These are phyloP conservation scores for Helicolenus hilgendorfi DNA, from an alignment of 2,797 vertebrate genomes.

Conservation along the genomic window DNA sequence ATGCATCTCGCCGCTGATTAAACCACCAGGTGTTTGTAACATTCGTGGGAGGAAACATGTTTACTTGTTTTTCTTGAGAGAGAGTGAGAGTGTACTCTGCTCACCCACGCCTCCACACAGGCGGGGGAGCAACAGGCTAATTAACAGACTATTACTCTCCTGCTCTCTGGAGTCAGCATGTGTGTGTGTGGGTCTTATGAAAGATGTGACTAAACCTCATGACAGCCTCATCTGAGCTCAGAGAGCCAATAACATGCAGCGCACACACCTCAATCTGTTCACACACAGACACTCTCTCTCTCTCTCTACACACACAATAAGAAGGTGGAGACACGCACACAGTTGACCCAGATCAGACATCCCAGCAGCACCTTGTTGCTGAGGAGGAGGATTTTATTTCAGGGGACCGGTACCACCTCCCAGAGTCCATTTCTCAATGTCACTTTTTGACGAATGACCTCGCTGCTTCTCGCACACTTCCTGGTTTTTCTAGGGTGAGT, in stretches of 20 bases:
- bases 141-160: slow-evolving; percentile 76
- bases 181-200: slow-evolving; percentile 41
- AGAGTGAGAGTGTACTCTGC: slow-evolving; percentile 35
- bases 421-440: slow-evolving; percentile 57
- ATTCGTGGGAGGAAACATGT: slow-evolving; percentile 63
- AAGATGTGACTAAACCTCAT: slow-evolving; percentile 72
- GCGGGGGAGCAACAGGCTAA: slow-evolving; percentile 76
- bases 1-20: slow-evolving; percentile 25
- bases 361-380: slow-evolving; percentile 24
- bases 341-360: slow-evolving; percentile 38
- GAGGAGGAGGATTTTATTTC: slow-evolving; percentile 53
- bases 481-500: not conserved
- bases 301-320: not conserved
- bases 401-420: slow-evolving; percentile 30
- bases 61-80: slow-evolving; percentile 69
- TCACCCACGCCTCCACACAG: slow-evolving; percentile 54
- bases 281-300: not conserved
- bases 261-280: slow-evolving; percentile 45
- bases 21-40: slow-evolving; percentile 46
- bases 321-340: not conserved
- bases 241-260: slow-evolving; percentile 37
- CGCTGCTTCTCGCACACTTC: not conserved
- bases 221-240: slow-evolving; percentile 47
- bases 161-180: slow-evolving; percentile 48
- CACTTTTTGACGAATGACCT: slow-evolving; percentile 52